These are phyloP conservation scores for Agrochola circellaris DNA, from an alignment of 2,888 invertebrate genomes.

Conservation along the genomic window DNA sequence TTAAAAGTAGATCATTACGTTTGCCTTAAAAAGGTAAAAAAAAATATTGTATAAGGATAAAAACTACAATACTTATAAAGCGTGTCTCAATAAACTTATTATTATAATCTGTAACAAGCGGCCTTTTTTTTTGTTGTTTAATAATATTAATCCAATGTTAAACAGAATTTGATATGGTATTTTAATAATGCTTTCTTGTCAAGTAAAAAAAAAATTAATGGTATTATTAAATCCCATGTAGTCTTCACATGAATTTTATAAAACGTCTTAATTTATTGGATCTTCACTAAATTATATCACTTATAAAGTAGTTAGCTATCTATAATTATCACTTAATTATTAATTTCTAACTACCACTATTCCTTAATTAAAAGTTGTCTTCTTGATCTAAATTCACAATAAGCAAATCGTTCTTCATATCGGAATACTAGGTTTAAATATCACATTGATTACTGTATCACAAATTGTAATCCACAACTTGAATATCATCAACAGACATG, in stretches of 20 bases:
- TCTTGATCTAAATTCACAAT: background rate
- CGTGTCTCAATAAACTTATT: background rate
- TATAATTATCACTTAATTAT: background rate
- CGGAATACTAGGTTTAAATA: conserved; percentile 26
- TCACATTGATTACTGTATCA: conserved; percentile 41
- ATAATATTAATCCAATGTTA: background rate
- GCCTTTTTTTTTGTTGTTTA: background rate
- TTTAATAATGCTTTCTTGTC: too few species aligned
- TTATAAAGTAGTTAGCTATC: background rate
- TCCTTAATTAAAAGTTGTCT: background rate
- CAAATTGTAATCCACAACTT: conserved; percentile 3
- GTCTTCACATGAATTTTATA: background rate
- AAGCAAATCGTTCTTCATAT: background rate
- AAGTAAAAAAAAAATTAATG: background rate
- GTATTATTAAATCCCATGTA: background rate
- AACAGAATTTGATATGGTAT: background rate
- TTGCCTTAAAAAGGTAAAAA: too few species aligned
- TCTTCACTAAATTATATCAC: background rate
- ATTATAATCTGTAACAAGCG: too few species aligned
- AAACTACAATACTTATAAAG: background rate
- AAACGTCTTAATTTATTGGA: background rate
- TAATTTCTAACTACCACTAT: background rate
- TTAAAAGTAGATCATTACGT: too few species aligned
- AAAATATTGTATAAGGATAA: too few species aligned
- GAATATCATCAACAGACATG: background rate